Base-by-base conservation (phyloP, 2,113 vertebrate genomes). In the Sturnus vulgaris region DNA sequence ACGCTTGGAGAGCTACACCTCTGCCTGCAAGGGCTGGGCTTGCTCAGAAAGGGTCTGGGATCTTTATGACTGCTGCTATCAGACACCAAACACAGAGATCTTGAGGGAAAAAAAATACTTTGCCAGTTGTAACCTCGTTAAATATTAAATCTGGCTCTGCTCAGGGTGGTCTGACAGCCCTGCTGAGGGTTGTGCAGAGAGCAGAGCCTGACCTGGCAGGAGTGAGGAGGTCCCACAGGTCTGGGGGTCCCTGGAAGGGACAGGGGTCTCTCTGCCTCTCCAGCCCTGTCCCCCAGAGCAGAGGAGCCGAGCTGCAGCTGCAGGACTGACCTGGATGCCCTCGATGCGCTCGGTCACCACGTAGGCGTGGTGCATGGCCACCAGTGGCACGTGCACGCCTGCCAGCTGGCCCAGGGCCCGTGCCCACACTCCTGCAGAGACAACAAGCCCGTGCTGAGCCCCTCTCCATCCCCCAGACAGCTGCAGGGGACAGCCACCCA, bases 291-390 rank as follows among this genome's bases (percentile, higher is more conserved):
- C 49, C 50, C 52, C 9, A 1, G 82, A 8, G 66, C 71, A 17
- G 72, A 72, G 64, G 31, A 18, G 39, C 85, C 0, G 1, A 23
- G 8, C 17, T 13, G 61, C 28, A 56, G 65, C 57, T 0, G 1
- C 8, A 2, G 46, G 11, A 24, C 96, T 55, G 86, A 99, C 99
- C 99, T 99, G 99, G 82, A 99, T 99, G 65, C 99, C 99, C 84
- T 99, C 98, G 7, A 99, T 99, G 95, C 98, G 98, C 96, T 99
- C 99, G 0, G 99, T 99, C 93, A 99, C 99, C 8, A 99, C 98
- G 2, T 99, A 99, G 39, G 99, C 99, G 0, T 99, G 99, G 92
- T 99, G 99, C 99, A 99, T 99, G 2, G 97, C 99, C 52, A 99
- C 91, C 56, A 99, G 98, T 0, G 99, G 99, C 53, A 99, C 99